Evolutionary conservation across 2,888 invertebrate genomes (phyloP), one percentile per base, ranked within the genome.

Genomic region (Tineola bisselliella): DNA sequence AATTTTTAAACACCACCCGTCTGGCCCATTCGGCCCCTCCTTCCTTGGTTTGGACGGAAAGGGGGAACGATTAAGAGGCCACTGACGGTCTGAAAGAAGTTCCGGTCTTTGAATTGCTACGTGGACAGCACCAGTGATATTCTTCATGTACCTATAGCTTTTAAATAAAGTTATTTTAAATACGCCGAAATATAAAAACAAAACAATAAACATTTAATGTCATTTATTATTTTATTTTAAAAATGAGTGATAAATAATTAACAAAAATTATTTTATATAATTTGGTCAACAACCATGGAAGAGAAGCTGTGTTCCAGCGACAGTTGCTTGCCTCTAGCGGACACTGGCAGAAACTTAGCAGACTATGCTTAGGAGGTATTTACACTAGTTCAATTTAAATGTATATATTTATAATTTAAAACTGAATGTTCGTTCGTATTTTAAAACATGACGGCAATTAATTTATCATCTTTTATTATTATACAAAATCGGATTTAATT

Each of bases 251-350:
- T 25, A 25, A 25, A 25, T 25, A 25, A 25, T 38, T 38, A 38
- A 38, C 38, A 2, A 38, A 12, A 38, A 10, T 10, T n/a, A 38
- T 10, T 5, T 31, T 12, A 38, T 38, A 38, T n/a, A 38, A 38
- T 38, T 38, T 38, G 38, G 38, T 38, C 38, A 38, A 38, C 38
- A 38, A 38, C 11, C n/a, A 38, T 38, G 38, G 38, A 38, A 38
- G 38, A 38, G 38, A 38, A 38, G 38, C 38, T 38, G 48, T 48
- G 48, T 68, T 73, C 69, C 71, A 70, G 73, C 79, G 77, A 76
- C 81, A 76, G 81, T 78, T 19, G 54, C 54, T 25, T 79, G 83
- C 81, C 83, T 79, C 80, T 76, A 58, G 77, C 75, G 84, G 83
- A 76, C 81, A 74, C 71, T 68, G 67, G 67, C 67, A 67, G 71